phyloP scores from a whole-genome alignment of 2,797 vertebrate species.

The Sebastes baramenuke region DNA sequence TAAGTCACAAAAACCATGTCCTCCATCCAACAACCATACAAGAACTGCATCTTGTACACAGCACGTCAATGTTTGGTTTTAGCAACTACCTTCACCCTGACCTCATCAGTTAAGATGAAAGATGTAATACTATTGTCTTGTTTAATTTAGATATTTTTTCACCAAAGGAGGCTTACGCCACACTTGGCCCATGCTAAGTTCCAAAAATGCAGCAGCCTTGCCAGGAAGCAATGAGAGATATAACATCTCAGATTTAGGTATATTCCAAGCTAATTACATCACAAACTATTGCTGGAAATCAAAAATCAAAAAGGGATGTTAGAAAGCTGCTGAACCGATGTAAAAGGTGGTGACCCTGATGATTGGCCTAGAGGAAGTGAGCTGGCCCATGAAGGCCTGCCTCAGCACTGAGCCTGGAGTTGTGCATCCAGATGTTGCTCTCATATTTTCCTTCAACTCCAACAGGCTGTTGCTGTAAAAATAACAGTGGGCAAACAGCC shows the following conservation, averaged over 20 bases:
- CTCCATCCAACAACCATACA: neutral
- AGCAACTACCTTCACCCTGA: neutral
- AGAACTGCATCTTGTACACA: neutral
- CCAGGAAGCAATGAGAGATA: neutral
- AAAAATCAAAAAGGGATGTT: neutral
- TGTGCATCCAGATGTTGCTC: conserved; percentile 70
- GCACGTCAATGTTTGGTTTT: neutral
- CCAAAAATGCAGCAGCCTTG: conserved; percentile 20
- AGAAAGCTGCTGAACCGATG: conserved; percentile 35
- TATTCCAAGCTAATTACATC: neutral
- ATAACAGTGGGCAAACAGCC: conserved; percentile 58
- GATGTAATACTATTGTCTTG: conserved; percentile 33
- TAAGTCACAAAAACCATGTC: neutral
- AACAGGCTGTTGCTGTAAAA: conserved; percentile 63
- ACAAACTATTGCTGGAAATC: neutral
- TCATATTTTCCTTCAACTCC: conserved; percentile 73
- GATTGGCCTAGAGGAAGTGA: conserved; percentile 28
- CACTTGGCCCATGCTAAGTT: conserved; percentile 14
- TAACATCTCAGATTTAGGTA: neutral
- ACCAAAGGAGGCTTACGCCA: conserved; percentile 12
- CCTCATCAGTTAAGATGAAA: conserved; percentile 30
- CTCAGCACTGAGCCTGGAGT: conserved; percentile 45
- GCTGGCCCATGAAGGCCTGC: conserved; percentile 30
- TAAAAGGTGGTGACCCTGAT: conserved; percentile 25
- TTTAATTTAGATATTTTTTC: conserved; percentile 17